Evolutionary conservation across 2,797 vertebrate genomes (phyloP).

Genomic region (Acridotheres tristis): DNA sequence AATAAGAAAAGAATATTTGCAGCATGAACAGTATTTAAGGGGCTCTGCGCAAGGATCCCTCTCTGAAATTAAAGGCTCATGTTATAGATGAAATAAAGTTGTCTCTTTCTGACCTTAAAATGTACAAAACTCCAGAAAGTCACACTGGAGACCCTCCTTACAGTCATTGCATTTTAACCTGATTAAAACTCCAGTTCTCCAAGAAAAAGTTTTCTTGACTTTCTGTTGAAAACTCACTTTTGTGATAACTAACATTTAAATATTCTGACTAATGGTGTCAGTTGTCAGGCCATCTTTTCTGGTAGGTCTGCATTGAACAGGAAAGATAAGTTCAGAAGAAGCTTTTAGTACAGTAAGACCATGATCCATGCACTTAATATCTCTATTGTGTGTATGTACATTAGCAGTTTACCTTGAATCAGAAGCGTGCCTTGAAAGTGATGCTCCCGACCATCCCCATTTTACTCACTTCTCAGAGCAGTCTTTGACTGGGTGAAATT

Average conservation of each 20-base stretch:
- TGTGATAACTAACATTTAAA: neutral
- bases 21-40: neutral
- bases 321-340: neutral
- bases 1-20: neutral
- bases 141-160: neutral
- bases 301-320: neutral
- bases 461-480: neutral
- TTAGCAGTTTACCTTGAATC: neutral
- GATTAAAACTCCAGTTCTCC: neutral
- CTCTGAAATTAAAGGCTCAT: neutral
- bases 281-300: neutral
- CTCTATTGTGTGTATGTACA: neutral
- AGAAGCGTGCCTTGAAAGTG: neutral
- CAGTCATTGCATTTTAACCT: neutral
- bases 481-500: neutral
- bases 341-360: neutral
- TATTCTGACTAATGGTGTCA: neutral
- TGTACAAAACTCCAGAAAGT: neutral
- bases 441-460: accelerated
- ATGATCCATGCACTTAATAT: neutral
- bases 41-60: neutral
- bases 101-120: neutral
- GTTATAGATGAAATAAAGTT: neutral
- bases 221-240: neutral
- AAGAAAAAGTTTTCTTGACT: neutral